A percentile compares a stretch with the other conserved stretches of the same genome.
phyloP scores from a whole-genome alignment of 1,140 invertebrate genomes.

The Drosophila pseudoananassae region DNA sequence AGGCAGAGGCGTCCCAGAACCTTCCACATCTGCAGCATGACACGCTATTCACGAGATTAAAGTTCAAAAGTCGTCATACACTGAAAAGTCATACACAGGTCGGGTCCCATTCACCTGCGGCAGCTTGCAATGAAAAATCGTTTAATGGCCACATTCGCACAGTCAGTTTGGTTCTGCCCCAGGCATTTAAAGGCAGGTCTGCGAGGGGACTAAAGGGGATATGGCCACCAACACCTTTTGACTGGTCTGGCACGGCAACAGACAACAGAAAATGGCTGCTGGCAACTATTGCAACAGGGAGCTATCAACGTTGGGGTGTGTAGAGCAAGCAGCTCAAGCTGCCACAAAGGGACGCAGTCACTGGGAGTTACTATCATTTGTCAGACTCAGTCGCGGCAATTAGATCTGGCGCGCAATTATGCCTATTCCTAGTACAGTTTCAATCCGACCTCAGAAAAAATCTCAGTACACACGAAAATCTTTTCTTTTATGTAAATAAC shows the following conservation, averaged over 20 bases:
- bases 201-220: not conserved
- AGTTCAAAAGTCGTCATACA: slow-evolving; percentile 68
- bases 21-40: slow-evolving; percentile 1
- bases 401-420: slow-evolving; percentile 67
- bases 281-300: slow-evolving; percentile 66
- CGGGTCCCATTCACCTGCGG: slow-evolving; percentile 67
- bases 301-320: slow-evolving; percentile 4
- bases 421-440: slow-evolving; percentile 43
- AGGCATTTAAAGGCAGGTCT: not conserved
- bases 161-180: slow-evolving; percentile 13
- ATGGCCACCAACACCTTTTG: slow-evolving; percentile 7
- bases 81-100: slow-evolving; percentile 51
- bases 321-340: not conserved
- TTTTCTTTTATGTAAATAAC: too few relatives aligned
- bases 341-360: slow-evolving; percentile 26
- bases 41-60: slow-evolving; percentile 49
- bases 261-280: slow-evolving; percentile 39
- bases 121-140: slow-evolving; percentile 84
- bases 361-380: slow-evolving; percentile 67
- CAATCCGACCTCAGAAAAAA: not conserved
- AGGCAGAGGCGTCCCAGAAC: slow-evolving; percentile 18
- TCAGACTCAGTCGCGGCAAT: slow-evolving; percentile 73
- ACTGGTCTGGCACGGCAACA: slow-evolving; percentile 38
- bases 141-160: slow-evolving; percentile 83
- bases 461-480: not conserved